Percentiles rank a stretch among this genome's conserved stretches.
phyloP scores from a whole-genome alignment of 1,140 invertebrate genomes.

The Asobara japonica region DNA sequence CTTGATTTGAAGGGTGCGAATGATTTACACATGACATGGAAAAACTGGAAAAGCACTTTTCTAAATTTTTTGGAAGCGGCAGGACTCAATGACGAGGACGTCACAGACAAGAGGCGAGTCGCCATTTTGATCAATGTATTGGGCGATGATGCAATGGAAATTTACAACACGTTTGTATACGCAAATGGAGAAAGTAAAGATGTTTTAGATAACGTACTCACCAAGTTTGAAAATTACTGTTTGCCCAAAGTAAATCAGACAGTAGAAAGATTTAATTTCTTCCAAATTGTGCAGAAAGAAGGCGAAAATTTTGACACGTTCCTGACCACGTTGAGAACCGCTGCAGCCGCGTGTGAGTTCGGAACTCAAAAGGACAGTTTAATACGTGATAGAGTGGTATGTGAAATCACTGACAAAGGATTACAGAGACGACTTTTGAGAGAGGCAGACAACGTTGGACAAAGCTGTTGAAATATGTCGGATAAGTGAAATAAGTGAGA shows the following conservation, averaged over 20 bases:
- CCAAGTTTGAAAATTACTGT: slow-evolving; percentile 42
- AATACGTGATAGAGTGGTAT: slow-evolving; percentile 51
- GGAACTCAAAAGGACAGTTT: slow-evolving; percentile 46
- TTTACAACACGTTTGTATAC: slow-evolving; percentile 12
- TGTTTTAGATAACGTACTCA: slow-evolving; percentile 26
- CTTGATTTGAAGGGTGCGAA: neutral
- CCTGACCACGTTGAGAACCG: slow-evolving; percentile 44
- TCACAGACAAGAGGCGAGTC: slow-evolving; percentile 10
- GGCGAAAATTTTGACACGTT: slow-evolving; percentile 49
- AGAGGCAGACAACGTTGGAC: neutral
- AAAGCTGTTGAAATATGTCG: neutral
- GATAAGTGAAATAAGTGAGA: neutral
- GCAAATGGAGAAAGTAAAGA: slow-evolving; percentile 24
- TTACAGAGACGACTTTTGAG: slow-evolving; percentile 50
- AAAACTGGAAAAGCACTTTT: slow-evolving; percentile 23
- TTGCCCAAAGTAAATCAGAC: slow-evolving; percentile 41
- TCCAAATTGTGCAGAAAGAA: slow-evolving; percentile 38
- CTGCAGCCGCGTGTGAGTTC: slow-evolving; percentile 46
- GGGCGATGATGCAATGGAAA: slow-evolving; percentile 24
- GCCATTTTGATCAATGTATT: slow-evolving; percentile 21
- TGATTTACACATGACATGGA: slow-evolving; percentile 6
- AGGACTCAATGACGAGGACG: neutral
- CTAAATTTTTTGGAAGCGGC: slow-evolving; percentile 21
- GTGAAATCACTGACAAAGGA: slow-evolving; percentile 50
- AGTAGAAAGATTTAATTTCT: slow-evolving; percentile 44